These are phyloP conservation scores for Eptesicus fuscus DNA, from an alignment of 2,113 vertebrate species.

Conservation along the genomic window DNA sequence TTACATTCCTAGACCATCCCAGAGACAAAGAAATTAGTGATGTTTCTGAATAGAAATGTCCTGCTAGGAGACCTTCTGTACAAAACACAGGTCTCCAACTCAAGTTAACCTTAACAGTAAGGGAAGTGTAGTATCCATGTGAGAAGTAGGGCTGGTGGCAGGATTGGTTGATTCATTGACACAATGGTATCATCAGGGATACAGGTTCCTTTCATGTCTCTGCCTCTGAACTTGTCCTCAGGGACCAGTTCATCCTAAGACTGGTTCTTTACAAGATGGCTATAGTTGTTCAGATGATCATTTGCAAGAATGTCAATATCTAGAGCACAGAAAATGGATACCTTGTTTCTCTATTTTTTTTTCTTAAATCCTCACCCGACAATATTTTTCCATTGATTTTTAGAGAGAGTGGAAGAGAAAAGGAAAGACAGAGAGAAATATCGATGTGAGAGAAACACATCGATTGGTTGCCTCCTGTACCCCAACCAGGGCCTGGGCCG, in stretches of 20 bases:
- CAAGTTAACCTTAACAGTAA: neutral
- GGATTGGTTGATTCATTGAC: neutral
- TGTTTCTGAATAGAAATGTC: neutral
- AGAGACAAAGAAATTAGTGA: conserved; percentile 1
- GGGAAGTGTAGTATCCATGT: neutral
- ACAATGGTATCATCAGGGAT: neutral
- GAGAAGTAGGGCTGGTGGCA: neutral
- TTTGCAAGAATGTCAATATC: neutral
- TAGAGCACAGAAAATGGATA: conserved; percentile 19
- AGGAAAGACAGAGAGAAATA: too few species aligned
- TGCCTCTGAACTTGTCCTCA: neutral
- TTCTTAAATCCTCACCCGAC: too few species aligned
- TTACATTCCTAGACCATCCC: neutral
- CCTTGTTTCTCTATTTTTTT: neutral
- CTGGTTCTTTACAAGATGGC: neutral
- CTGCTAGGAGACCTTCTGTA: neutral
- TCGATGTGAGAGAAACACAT: too few species aligned
- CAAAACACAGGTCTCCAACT: neutral
- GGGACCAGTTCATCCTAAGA: neutral
- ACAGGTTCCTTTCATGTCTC: neutral
- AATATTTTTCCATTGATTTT: too few species aligned
- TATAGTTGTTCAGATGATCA: neutral
- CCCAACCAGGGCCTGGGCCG: too few species aligned
- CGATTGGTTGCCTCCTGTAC: too few species aligned
- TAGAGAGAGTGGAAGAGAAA: too few species aligned